Percentiles rank a stretch among this genome's conserved stretches.
Conservation (phyloP, 2,888 invertebrate genomes). For the Axea sp. region DNA sequence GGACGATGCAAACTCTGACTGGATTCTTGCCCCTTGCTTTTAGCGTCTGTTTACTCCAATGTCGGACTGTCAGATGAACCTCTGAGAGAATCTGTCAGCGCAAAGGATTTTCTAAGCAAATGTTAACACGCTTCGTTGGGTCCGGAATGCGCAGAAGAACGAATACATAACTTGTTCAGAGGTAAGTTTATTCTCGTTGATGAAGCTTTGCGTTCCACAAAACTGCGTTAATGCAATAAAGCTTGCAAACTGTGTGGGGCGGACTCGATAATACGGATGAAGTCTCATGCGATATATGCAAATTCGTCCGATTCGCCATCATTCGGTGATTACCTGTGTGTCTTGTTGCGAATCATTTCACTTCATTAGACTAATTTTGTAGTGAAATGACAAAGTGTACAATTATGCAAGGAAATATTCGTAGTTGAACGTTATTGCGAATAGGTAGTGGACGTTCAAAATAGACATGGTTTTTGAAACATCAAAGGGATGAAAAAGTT, state of each 20-base stretch:
- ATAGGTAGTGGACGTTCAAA: too few relatives aligned
- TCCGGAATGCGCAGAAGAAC: slow-evolving; percentile 4
- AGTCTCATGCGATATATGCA: slow-evolving; percentile 13
- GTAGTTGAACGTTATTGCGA: too few relatives aligned
- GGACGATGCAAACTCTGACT: slow-evolving; percentile 23
- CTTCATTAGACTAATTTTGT: too few relatives aligned
- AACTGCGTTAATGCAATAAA: too few relatives aligned
- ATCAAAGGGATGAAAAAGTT: too few relatives aligned
- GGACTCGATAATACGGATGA: slow-evolving; percentile 13
- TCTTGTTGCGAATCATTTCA: too few relatives aligned
- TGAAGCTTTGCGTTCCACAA: slow-evolving; percentile 4
- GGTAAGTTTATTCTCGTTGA: slow-evolving; percentile 21
- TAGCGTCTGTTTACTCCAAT: slow-evolving; percentile 34
- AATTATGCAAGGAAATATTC: too few relatives aligned
- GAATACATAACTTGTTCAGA: slow-evolving; percentile 16
- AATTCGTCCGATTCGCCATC: slow-evolving; percentile 3
- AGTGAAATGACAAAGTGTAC: too few relatives aligned
- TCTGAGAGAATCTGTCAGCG: slow-evolving; percentile 62
- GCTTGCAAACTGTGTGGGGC: too few relatives aligned
- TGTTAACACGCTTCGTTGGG: slow-evolving; percentile 44
- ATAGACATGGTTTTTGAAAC: too few relatives aligned
- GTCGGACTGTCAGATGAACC: slow-evolving; percentile 69
- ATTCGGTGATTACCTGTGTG: too few relatives aligned
- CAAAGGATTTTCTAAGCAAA: slow-evolving; percentile 64
- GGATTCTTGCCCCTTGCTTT: slow-evolving; percentile 27